phyloP scores from a whole-genome alignment of 2,888 invertebrate genomes.

The Pecten maximus region DNA sequence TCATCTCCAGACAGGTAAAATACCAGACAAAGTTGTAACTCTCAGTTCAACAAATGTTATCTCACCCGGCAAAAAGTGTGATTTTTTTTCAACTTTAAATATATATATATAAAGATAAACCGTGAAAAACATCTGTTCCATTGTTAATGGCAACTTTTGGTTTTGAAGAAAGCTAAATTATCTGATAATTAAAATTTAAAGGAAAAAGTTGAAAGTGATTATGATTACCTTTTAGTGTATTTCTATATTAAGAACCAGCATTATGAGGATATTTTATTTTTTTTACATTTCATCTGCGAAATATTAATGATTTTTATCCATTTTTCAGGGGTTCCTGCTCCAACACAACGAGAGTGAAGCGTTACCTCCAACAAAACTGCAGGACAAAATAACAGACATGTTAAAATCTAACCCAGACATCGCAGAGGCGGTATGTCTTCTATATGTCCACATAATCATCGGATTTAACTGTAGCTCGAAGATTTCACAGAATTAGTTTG shows the following conservation, averaged over 20 bases:
- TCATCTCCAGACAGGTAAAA: slow-evolving; percentile 90
- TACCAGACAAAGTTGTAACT: background rate
- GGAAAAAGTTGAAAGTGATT: no score
- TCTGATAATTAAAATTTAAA: no score
- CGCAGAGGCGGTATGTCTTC: slow-evolving; percentile 89
- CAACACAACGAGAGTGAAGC: slow-evolving; percentile 92
- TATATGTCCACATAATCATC: no score
- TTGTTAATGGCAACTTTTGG: no score
- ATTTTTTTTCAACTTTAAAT: no score
- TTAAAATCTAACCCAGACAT: slow-evolving; percentile 90
- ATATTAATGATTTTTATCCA: background rate
- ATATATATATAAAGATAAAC: no score
- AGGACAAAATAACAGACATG: slow-evolving; percentile 89
- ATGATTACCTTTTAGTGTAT: no score
- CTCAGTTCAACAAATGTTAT: background rate
- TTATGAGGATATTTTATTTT: no score
- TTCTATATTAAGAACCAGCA: no score
- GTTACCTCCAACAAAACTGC: slow-evolving; percentile 89
- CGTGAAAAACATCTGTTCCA: no score
- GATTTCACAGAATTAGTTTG: background rate
- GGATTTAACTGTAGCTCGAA: no score
- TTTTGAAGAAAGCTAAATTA: no score
- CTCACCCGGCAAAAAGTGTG: background rate
- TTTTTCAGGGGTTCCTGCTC: slow-evolving; percentile 87
- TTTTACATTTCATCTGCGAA: background rate